A percentile compares a stretch with the other conserved stretches of the same genome.
These are phyloP conservation scores for Eilema sororculum DNA, from an alignment of 2,888 invertebrate genomes.

Conservation along the genomic window DNA sequence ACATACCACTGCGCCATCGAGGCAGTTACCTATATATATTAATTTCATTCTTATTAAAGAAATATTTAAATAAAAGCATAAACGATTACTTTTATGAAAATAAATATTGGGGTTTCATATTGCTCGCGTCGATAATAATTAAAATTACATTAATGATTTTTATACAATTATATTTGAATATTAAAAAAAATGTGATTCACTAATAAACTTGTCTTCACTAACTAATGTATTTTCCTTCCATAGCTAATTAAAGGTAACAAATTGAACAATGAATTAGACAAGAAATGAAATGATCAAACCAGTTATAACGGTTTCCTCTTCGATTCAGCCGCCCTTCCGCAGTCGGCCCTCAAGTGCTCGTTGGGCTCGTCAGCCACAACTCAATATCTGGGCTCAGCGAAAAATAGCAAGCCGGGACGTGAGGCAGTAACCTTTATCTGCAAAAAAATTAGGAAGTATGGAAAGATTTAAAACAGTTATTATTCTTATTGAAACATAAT, in stretches of 20 bases:
- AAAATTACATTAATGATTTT: conserved; percentile 6
- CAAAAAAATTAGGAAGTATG: neutral
- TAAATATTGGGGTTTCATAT: conserved; percentile 4
- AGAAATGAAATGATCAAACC: no score
- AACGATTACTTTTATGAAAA: conserved; percentile 5
- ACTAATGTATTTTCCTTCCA: no score
- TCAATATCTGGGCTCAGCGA: no score
- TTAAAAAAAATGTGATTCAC: conserved; percentile 7
- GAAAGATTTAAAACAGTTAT: conserved; percentile 36
- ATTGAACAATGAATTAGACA: no score
- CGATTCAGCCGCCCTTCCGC: no score
- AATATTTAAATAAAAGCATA: conserved; percentile 7
- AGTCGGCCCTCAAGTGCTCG: no score
- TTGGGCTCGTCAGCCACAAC: no score
- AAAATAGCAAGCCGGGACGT: no score
- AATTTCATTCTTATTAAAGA: conserved; percentile 6
- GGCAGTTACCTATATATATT: conserved; percentile 4
- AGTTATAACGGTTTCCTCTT: no score
- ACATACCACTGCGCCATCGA: neutral
- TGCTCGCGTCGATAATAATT: conserved; percentile 6
- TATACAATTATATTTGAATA: neutral
- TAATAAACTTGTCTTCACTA: neutral
- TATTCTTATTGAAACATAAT: conserved; percentile 42
- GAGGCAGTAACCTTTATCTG: no score
- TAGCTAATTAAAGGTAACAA: no score